A percentile compares a stretch with the other conserved stretches of the same genome.
phyloP scores from a whole-genome alignment of 1,140 invertebrate genomes.

The Aphis craccivora region DNA sequence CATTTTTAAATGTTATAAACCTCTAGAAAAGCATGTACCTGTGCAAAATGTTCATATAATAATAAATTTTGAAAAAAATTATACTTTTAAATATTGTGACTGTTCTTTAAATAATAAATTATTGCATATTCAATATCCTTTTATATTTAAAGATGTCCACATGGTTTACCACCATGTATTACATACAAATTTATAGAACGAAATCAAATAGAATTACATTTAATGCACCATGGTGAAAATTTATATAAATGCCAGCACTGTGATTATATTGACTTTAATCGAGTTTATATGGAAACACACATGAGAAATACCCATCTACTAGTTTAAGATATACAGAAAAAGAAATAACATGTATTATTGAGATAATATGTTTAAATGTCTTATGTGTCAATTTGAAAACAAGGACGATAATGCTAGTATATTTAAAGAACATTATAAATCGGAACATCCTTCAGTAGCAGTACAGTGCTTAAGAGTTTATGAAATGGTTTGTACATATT shows the following conservation, averaged over 20 bases:
- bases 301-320: constrained; percentile 23
- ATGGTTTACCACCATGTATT: not conserved
- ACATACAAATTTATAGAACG: not conserved
- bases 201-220: not conserved
- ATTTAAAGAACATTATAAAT: constrained; percentile 44
- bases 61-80: too few species aligned
- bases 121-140: not conserved
- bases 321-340: constrained; percentile 33
- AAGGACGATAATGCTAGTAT: constrained; percentile 8
- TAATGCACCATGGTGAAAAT: constrained; percentile 45
- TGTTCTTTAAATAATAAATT: not conserved
- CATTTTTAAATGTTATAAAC: not conserved
- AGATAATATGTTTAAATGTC: constrained; percentile 53
- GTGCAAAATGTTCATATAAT: too few species aligned
- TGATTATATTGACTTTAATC: constrained; percentile 21
- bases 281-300: constrained; percentile 22
- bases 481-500: not conserved
- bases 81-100: not conserved
- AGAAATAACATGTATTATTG: constrained; percentile 44
- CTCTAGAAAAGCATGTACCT: not conserved
- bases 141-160: constrained; percentile 22
- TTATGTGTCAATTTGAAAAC: constrained; percentile 41
- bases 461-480: constrained; percentile 24
- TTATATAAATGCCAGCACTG: constrained; percentile 33
- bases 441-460: not conserved